These are phyloP conservation scores for western clawed frog (Xenopus tropicalis) DNA, from an alignment of 2,113 vertebrate genomes.

Conservation along the genomic window DNA sequence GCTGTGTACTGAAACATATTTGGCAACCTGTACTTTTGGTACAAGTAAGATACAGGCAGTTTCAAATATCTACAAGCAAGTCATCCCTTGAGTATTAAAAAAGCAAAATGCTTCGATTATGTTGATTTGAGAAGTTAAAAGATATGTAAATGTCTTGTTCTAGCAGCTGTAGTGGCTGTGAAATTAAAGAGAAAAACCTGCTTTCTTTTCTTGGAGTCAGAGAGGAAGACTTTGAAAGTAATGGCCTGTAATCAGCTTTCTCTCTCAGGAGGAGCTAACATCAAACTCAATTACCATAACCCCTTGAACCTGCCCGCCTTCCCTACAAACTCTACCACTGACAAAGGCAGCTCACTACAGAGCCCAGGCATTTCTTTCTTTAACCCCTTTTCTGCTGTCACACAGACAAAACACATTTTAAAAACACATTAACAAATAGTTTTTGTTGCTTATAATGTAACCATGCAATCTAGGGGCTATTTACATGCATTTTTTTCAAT, in stretches of 20 bases:
- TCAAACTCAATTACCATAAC: constrained; percentile 68
- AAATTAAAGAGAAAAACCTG: background rate
- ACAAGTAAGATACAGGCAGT: background rate
- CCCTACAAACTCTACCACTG: background rate
- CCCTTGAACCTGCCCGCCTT: constrained; percentile 52
- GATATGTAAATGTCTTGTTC: background rate
- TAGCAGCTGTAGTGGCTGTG: background rate
- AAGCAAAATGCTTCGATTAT: no score
- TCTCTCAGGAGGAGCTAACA: constrained; percentile 61
- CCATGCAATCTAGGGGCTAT: no score
- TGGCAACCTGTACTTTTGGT: constrained; percentile 35
- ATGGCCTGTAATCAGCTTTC: constrained; percentile 57
- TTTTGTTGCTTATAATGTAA: no score
- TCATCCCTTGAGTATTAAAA: background rate
- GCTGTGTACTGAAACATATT: constrained; percentile 70
- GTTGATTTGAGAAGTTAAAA: background rate
- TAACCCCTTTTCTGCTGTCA: no score
- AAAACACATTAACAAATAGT: no score
- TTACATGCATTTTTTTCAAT: no score
- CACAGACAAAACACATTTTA: no score
- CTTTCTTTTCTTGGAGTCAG: constrained; percentile 32
- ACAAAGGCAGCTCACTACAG: constrained; percentile 18
- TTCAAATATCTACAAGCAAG: background rate
- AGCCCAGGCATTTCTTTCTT: background rate
- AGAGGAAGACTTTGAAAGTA: constrained; percentile 56